Percentiles rank a stretch among this genome's conserved stretches.
phyloP scores from a whole-genome alignment of 2,797 vertebrate species.

The Hippopotamyrus pictus region DNA sequence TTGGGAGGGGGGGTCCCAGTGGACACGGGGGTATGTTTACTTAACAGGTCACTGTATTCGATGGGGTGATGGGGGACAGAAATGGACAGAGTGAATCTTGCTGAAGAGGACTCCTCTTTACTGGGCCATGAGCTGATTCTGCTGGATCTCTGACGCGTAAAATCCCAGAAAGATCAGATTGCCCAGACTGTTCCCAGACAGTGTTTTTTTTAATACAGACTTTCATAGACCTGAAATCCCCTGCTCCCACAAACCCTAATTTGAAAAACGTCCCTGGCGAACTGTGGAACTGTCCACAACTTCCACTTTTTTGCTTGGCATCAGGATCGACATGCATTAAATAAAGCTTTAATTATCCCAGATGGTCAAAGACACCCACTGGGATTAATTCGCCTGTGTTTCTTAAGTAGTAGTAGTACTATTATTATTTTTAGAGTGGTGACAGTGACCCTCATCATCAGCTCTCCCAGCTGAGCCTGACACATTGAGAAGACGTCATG shows the following conservation, averaged over 20 bases:
- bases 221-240: conserved; percentile 32
- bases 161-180: conserved; percentile 28
- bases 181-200: conserved; percentile 13
- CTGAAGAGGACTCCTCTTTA: conserved; percentile 38
- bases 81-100: conserved; percentile 50
- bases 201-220: conserved; percentile 22
- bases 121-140: conserved; percentile 30
- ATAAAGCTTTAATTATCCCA: conserved; percentile 50
- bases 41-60: background rate
- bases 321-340: conserved; percentile 44
- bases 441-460: conserved; percentile 36
- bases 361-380: conserved; percentile 35
- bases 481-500: background rate
- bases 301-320: background rate
- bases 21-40: background rate
- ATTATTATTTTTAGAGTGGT: conserved; percentile 2
- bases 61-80: conserved; percentile 30
- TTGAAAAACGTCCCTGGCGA: conserved; percentile 50
- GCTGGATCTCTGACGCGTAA: no score
- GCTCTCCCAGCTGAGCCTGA: conserved; percentile 1
- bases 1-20: background rate
- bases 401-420: background rate
- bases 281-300: conserved; percentile 53
- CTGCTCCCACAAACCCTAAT: conserved; percentile 50
- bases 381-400: conserved; percentile 21